A percentile compares a stretch with the other conserved stretches of the same genome.
phyloP scores from a whole-genome alignment of 2,888 invertebrate genomes.

The Acronicta psi region DNA sequence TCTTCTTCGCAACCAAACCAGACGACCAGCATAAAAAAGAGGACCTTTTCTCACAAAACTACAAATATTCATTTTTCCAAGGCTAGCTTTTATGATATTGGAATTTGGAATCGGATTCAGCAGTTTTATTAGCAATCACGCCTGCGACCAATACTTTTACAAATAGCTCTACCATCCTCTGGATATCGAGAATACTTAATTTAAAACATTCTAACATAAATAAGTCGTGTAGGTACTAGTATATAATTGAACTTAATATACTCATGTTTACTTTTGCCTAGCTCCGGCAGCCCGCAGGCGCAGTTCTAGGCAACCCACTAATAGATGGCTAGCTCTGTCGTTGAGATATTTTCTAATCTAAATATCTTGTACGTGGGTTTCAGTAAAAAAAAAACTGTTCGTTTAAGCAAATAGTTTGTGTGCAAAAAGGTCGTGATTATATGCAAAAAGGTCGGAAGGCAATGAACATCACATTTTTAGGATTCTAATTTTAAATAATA shows the following conservation, averaged over 20 bases:
- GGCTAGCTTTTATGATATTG: too few relatives aligned
- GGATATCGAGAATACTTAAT: constrained; percentile 18
- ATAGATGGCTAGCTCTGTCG: constrained; percentile 34
- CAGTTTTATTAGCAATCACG: too few relatives aligned
- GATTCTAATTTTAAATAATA: too few relatives aligned
- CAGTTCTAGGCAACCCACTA: constrained; percentile 13
- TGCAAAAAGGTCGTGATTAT: too few relatives aligned
- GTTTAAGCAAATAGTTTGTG: constrained; percentile 1
- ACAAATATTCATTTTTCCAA: too few relatives aligned
- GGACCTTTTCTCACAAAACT: too few relatives aligned
- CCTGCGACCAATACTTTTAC: too few relatives aligned
- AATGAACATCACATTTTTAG: too few relatives aligned
- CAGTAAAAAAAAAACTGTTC: constrained; percentile 42
- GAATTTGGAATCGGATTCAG: too few relatives aligned
- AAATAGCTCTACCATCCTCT: constrained; percentile 37
- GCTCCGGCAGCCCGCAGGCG: constrained; percentile 14
- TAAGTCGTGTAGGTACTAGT: constrained; percentile 40
- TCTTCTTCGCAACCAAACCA: too few relatives aligned
- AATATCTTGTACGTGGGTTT: constrained; percentile 15
- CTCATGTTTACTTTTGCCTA: constrained; percentile 37
- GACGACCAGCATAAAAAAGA: too few relatives aligned
- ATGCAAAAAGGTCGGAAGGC: too few relatives aligned
- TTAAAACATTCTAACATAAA: constrained; percentile 47
- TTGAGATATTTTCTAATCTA: constrained; percentile 43
- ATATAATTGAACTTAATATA: constrained; percentile 49